Conservation (phyloP, 2,113 vertebrate species). For the Calidris pygmaea region DNA sequence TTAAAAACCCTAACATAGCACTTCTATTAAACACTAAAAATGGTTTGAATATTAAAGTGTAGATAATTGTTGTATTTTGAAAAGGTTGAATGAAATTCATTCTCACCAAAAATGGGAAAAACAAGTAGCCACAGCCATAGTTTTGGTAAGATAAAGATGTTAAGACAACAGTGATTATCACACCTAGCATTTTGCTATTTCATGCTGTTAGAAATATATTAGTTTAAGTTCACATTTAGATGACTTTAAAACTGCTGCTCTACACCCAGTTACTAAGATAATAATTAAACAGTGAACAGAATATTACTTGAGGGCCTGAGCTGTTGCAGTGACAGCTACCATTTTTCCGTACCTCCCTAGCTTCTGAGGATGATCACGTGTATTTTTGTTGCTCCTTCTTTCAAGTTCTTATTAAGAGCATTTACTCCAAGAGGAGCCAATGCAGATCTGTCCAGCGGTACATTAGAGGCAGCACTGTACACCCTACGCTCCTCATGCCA, state of each 20-base stretch:
- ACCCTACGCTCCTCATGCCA: accelerated
- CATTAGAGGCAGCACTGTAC: not conserved
- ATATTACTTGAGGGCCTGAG: not conserved
- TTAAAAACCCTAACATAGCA: not conserved
- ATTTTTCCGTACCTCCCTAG: not conserved
- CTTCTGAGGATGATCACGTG: accelerated
- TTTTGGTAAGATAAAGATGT: not conserved
- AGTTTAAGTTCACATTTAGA: not conserved
- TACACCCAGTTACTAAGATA: not conserved
- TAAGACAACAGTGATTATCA: not conserved
- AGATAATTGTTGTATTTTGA: not conserved
- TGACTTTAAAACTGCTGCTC: not conserved
- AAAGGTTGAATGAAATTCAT: not conserved
- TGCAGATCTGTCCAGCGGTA: not conserved
- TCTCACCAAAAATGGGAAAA: not conserved
- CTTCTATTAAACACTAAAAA: not conserved
- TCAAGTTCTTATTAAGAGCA: not conserved
- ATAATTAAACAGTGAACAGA: not conserved
- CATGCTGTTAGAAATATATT: not conserved
- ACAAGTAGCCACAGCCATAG: not conserved
- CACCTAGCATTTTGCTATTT: not conserved
- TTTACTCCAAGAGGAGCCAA: not conserved
- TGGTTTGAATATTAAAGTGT: not conserved
- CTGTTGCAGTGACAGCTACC: not conserved
- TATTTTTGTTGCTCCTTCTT: not conserved